Conservation (phyloP, 2,113 vertebrate species). For the Triplophysa siluroides region DNA sequence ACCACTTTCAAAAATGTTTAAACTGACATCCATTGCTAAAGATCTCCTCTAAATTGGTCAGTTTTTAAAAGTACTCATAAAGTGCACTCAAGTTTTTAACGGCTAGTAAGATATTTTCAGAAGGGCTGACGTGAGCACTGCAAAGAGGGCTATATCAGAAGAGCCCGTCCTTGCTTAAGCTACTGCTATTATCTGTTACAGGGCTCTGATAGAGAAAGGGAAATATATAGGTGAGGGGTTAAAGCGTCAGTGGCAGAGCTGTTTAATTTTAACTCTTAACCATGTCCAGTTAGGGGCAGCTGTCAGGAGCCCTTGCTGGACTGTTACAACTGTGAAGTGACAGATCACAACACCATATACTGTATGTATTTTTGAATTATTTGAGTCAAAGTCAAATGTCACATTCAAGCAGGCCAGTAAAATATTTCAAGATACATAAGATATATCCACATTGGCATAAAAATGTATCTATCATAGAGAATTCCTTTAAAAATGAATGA, state of each 20-base stretch:
- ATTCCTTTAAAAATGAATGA: too few relatives aligned
- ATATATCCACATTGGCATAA: too few relatives aligned
- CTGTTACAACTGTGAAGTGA: slow-evolving; percentile 15
- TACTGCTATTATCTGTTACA: slow-evolving; percentile 27
- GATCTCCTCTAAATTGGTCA: background rate
- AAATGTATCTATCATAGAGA: too few relatives aligned
- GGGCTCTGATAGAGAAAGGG: slow-evolving; percentile 31
- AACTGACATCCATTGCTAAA: background rate
- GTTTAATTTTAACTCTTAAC: slow-evolving; percentile 33
- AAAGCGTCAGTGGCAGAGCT: slow-evolving; percentile 37
- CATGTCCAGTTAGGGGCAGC: background rate
- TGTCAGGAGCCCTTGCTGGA: slow-evolving; percentile 31
- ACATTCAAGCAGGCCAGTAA: background rate
- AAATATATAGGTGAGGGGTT: slow-evolving; percentile 31
- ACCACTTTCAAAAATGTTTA: background rate
- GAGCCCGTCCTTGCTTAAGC: slow-evolving; percentile 4
- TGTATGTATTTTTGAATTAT: background rate
- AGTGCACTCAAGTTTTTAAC: background rate
- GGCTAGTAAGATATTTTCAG: slow-evolving; percentile 24
- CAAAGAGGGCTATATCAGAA: slow-evolving; percentile 29
- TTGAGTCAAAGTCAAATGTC: background rate
- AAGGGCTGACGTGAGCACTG: background rate
- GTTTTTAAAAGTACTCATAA: background rate
- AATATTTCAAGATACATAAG: too few relatives aligned
- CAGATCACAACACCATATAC: background rate